phyloP scores from a whole-genome alignment of 2,888 invertebrate species.

The Steinernema hermaphroditum region DNA sequence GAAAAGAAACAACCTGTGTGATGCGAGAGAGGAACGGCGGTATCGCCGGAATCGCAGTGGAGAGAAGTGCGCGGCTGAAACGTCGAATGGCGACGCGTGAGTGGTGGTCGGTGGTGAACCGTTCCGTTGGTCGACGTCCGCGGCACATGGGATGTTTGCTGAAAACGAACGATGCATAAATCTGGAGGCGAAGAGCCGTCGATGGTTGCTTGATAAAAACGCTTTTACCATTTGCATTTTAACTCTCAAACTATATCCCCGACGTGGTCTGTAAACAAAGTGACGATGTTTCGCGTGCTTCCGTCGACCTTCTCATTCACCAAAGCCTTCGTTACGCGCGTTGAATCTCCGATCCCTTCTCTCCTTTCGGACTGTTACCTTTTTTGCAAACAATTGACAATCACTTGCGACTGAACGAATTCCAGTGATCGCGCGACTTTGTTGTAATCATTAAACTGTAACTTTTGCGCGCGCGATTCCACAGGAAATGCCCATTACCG shows the following conservation, averaged over 20 bases:
- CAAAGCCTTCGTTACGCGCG: neutral
- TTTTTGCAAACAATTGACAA: constrained; percentile 30
- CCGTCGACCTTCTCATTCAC: neutral
- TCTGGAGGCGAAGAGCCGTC: neutral
- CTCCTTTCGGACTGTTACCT: constrained; percentile 2
- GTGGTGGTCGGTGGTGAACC: constrained; percentile 22
- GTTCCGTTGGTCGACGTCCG: constrained; percentile 13
- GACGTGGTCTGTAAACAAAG: neutral
- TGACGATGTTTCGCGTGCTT: neutral
- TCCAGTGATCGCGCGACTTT: constrained; percentile 25
- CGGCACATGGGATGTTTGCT: constrained; percentile 32
- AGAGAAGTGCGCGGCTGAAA: constrained; percentile 39
- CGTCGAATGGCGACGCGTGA: constrained; percentile 47
- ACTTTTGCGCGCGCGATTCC: constrained; percentile 28
- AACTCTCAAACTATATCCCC: too few relatives aligned
- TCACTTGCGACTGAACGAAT: neutral
- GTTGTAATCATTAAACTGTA: constrained; percentile 30
- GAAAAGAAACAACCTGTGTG: neutral
- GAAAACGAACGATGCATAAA: constrained; percentile 30
- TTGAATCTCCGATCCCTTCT: neutral
- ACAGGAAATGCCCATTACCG: constrained; percentile 14
- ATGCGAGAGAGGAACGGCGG: constrained; percentile 9
- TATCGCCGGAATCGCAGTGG: constrained; percentile 12
- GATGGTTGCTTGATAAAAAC: neutral
- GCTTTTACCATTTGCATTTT: neutral